Evolutionary conservation across 2,888 invertebrate genomes (phyloP), one percentile per base, ranked within the genome.

Genomic region (Gastracanthus pulcherrimus): DNA sequence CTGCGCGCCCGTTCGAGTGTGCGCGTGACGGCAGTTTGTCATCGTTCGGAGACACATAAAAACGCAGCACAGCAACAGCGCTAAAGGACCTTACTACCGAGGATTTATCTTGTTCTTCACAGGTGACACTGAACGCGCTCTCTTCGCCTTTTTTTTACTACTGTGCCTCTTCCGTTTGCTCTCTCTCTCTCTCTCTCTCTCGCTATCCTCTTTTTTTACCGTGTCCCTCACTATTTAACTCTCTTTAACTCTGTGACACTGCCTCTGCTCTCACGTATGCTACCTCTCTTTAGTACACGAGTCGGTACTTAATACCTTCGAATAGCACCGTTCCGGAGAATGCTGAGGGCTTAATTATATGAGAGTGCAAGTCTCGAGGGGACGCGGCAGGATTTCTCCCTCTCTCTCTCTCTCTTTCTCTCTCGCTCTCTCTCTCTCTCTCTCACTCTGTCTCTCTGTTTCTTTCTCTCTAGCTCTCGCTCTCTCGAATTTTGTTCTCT

Each of bases 341-440:
- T 85, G 82, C 69, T 83, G 85, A 86, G 86, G 85, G 84, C 84
- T 87, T 86, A 87, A 87, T 87, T 87, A 87, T 87, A 85, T 85
- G 84, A 81, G 69, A 72, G 72, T 76, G 81, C 62, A 82, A 80
- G 80, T 78, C 84, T 84, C 77, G 67, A 82, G 83, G 81, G 82
- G 76, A 84, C 79, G 74, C 34, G 76, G n/a, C 36, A 16, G 38
- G 62, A 60, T 69, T 71, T 60, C 41, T 62, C 51, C 75, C 70
- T 9, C 66, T 45, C 5, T 70, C 51, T 72, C 67, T 74, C 62
- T 36, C n/a, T 13, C 41, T 69, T 26, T 4, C 45, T 45, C 23
- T 60, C 38, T 23, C 60, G 72, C 45, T 29, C 34, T 1, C 64
- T 41, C 3, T 75, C 51, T 70, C 51, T 76, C 62, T 34, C 19